A percentile compares a stretch with the other conserved stretches of the same genome.
Evolutionary conservation across 2,113 vertebrate species (phyloP).

Genomic region (Bujurquina vittata): DNA sequence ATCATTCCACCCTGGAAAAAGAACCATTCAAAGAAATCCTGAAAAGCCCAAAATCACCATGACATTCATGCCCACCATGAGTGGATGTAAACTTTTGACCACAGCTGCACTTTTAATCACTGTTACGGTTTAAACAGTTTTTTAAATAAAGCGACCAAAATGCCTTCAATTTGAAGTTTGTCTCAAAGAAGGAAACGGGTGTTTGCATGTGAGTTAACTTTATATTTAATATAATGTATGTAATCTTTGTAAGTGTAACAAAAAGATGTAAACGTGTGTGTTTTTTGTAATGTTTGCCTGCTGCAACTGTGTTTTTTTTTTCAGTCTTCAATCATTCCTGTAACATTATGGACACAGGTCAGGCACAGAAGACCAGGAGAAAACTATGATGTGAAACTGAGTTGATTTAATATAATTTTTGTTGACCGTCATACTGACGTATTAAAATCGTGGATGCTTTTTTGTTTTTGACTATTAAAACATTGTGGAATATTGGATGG

Average conservation of each 20-base stretch:
- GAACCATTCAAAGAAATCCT: background rate
- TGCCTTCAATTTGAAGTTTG: background rate
- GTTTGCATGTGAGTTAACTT: too few relatives aligned
- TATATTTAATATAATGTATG: too few relatives aligned
- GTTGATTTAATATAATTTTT: background rate
- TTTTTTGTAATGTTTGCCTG: background rate
- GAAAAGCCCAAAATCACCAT: background rate
- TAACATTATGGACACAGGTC: background rate
- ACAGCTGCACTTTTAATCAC: too few relatives aligned
- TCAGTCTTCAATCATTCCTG: rapidly evolving
- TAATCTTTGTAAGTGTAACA: background rate
- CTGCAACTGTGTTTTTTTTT: rapidly evolving
- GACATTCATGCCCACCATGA: background rate
- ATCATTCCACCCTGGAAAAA: background rate
- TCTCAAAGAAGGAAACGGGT: too few relatives aligned
- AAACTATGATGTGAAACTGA: background rate
- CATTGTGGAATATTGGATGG: background rate
- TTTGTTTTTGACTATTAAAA: background rate
- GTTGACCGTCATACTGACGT: background rate
- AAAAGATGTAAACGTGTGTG: background rate
- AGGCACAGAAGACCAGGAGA: background rate
- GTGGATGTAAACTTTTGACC: too few relatives aligned
- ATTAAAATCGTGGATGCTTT: background rate
- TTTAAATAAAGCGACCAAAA: background rate
- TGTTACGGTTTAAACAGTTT: too few relatives aligned